phyloP scores from a whole-genome alignment of 2,113 vertebrate genomes.

The Alosa alosa region DNA sequence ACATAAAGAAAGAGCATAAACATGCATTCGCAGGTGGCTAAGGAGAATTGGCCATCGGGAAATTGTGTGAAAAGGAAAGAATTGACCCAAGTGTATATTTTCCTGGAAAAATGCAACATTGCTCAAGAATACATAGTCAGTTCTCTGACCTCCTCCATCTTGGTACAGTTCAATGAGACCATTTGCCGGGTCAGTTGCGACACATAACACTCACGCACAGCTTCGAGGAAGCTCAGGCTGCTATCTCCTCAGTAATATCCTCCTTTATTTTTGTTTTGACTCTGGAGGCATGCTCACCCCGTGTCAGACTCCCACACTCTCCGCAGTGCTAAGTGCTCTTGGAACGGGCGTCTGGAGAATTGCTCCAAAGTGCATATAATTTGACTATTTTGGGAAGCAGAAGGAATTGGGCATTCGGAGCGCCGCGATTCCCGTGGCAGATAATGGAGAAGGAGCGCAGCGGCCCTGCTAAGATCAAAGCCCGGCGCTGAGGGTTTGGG shows the following conservation, averaged over 20 bases:
- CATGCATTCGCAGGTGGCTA: not conserved
- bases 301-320: constrained; percentile 15
- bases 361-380: constrained; percentile 21
- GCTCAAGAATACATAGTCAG: not conserved
- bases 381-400: constrained; percentile 21
- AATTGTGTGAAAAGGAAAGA: not conserved
- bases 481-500: not conserved
- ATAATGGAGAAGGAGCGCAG: constrained; percentile 11
- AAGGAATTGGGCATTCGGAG: not conserved
- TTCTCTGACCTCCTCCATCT: not conserved
- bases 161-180: not conserved
- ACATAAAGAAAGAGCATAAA: not conserved
- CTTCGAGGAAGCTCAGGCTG: not conserved
- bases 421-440: not conserved
- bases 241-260: not conserved
- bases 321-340: not conserved
- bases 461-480: not conserved
- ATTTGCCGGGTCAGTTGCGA: not conserved
- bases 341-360: constrained; percentile 10
- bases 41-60: not conserved
- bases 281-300: not conserved
- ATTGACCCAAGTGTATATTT: not conserved
- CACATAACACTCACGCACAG: not conserved
- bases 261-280: constrained; percentile 16
- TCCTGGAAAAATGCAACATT: not conserved